These are phyloP conservation scores for Pogoniulus pusillus DNA, from an alignment of 2,797 vertebrate genomes.

Conservation along the genomic window DNA sequence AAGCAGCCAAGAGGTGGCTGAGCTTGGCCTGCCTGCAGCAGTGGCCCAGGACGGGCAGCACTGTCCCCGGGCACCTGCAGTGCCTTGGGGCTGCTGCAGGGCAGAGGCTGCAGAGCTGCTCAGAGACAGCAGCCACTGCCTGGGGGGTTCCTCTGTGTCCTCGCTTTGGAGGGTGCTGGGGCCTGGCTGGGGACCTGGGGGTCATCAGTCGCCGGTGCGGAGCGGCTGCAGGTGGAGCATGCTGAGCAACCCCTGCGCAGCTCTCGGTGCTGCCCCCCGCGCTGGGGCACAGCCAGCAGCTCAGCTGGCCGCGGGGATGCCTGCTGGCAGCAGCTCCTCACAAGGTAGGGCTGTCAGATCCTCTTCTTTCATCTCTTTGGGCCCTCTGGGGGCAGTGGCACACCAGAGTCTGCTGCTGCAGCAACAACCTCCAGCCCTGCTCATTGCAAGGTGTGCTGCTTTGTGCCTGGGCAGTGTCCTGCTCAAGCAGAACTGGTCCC, in stretches of 20 bases:
- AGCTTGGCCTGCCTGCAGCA: neutral
- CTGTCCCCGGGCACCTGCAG: neutral
- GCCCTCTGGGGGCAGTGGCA: neutral
- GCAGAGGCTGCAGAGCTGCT: neutral
- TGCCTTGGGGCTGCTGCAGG: neutral
- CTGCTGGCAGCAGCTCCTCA: neutral
- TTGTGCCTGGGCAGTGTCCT: neutral
- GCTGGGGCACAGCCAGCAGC: neutral
- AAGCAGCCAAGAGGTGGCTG: neutral
- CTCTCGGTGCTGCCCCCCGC: neutral
- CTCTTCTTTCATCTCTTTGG: neutral
- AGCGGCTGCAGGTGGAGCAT: neutral
- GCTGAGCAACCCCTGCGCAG: accelerated
- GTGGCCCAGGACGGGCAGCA: neutral
- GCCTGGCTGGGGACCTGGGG: too few species aligned
- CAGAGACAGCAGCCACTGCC: neutral
- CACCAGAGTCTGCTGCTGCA: neutral
- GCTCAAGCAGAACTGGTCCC: neutral
- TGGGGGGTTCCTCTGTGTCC: neutral
- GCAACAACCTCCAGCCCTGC: neutral
- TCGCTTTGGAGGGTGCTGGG: neutral
- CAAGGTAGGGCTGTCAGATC: neutral
- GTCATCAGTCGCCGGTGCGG: neutral
- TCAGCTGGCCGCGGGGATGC: neutral
- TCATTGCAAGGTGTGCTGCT: neutral